Conservation (phyloP, 1,140 invertebrate species). For the Drosophila repleta region DNA sequence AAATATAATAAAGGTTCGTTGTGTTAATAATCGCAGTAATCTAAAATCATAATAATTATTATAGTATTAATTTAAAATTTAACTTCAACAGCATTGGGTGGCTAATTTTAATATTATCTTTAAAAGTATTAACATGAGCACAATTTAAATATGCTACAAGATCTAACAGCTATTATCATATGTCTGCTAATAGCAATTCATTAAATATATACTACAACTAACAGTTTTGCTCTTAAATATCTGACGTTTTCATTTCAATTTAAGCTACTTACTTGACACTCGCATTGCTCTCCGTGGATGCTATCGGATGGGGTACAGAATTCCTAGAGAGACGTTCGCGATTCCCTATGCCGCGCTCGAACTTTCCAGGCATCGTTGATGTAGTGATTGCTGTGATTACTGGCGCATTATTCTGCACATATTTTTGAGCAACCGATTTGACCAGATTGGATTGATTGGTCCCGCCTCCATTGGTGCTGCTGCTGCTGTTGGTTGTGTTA, state of each 20-base stretch:
- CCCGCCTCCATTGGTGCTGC: constrained; percentile 25
- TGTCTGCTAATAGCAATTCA: no score
- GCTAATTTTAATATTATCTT: no score
- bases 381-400: constrained; percentile 39
- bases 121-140: no score
- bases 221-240: neutral
- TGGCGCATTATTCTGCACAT: constrained; percentile 46
- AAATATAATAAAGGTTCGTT: constrained; percentile 60
- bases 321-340: constrained; percentile 60
- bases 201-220: no score
- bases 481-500: neutral
- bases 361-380: constrained; percentile 51
- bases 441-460: constrained; percentile 38
- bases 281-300: constrained; percentile 55
- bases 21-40: no score
- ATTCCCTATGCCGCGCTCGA: constrained; percentile 57
- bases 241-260: neutral
- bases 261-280: constrained; percentile 60
- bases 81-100: no score
- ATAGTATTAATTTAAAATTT: no score
- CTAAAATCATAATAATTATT: no score
- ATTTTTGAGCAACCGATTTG: constrained; percentile 65
- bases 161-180: no score
- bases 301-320: constrained; percentile 42
- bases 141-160: no score